Conservation (phyloP, 1,140 invertebrate genomes). For the Dinothrombium tinctorium region DNA sequence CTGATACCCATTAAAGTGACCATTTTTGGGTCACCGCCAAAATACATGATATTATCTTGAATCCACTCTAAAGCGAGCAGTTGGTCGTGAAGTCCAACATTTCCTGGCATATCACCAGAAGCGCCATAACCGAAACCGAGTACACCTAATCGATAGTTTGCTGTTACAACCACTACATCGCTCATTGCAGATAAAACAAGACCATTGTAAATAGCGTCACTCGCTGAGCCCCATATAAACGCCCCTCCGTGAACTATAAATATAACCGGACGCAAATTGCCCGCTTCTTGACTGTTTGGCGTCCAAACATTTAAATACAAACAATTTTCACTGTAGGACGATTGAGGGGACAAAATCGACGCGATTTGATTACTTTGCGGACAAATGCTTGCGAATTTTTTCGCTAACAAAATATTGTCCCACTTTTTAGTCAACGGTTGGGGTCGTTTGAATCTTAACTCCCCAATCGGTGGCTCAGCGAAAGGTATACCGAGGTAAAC, state of each 20-base stretch:
- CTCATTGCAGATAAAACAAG: constrained; percentile 17
- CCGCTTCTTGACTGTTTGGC: constrained; percentile 24
- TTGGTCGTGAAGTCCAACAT: constrained; percentile 30
- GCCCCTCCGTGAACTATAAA: constrained; percentile 36
- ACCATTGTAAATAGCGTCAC: constrained; percentile 17
- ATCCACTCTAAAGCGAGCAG: constrained; percentile 28
- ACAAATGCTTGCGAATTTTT: neutral
- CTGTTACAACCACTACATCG: constrained; percentile 33
- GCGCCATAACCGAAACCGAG: constrained; percentile 10
- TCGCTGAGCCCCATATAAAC: constrained; percentile 25
- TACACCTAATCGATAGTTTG: constrained; percentile 32
- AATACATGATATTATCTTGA: constrained; percentile 26
- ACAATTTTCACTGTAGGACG: constrained; percentile 45
- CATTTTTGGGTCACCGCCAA: constrained; percentile 29
- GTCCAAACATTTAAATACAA: constrained; percentile 79
- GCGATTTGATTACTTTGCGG: neutral
- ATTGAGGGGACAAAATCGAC: neutral
- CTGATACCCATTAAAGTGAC: constrained; percentile 36
- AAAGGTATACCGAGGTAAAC: constrained; percentile 75
- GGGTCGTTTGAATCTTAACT: constrained; percentile 63
- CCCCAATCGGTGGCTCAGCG: constrained; percentile 58
- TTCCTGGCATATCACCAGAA: constrained; percentile 16
- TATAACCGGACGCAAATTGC: constrained; percentile 20
- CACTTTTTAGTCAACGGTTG: constrained; percentile 28
- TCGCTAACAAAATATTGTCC: neutral